Conservation (phyloP, 2,113 vertebrate genomes). For the Aldabrachelys gigantea region DNA sequence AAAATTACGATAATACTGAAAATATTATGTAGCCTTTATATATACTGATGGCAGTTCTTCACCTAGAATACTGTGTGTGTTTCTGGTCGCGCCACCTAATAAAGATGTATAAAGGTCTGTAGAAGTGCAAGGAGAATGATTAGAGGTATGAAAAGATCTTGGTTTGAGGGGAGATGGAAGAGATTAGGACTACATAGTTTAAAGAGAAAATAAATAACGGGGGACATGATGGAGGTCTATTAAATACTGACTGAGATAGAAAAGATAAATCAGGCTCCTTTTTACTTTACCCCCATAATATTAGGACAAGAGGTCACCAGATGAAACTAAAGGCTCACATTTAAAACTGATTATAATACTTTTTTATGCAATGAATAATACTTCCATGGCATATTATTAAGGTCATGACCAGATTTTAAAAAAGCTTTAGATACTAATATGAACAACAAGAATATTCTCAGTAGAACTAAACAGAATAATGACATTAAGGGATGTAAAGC, state of each 20-base stretch:
- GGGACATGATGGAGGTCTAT: neutral
- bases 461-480: neutral
- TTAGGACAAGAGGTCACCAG: neutral
- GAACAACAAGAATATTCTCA: neutral
- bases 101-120: neutral
- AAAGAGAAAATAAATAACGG: neutral
- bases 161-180: neutral
- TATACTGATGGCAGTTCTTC: neutral
- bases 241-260: neutral
- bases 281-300: neutral
- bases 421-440: neutral
- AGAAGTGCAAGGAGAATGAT: neutral
- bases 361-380: neutral
- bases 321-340: neutral
- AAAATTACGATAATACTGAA: neutral
- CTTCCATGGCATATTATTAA: neutral
- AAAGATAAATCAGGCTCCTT: neutral
- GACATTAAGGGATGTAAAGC: neutral
- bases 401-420: neutral
- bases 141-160: neutral
- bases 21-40: neutral
- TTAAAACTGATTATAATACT: neutral
- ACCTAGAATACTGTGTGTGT: neutral
- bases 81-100: neutral
- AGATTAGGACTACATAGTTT: neutral